Evolutionary conservation across 2,888 invertebrate species (phyloP).

Genomic region (Conus canariensis): DNA sequence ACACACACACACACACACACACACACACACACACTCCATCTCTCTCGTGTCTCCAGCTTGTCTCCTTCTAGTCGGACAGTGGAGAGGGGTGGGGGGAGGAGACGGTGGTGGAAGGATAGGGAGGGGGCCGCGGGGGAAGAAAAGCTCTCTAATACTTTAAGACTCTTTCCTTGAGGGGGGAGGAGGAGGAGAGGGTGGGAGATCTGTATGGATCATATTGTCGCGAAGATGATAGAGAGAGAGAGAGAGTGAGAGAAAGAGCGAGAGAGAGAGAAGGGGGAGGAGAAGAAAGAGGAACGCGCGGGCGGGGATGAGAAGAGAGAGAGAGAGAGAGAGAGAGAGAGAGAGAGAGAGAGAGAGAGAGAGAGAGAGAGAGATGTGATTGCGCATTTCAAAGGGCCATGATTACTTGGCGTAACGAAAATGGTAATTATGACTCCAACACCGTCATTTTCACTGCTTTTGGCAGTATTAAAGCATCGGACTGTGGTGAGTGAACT

Average conservation of each 20-base stretch:
- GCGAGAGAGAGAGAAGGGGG: conserved; percentile 30
- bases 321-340: conserved; percentile 28
- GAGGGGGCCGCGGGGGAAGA: not conserved
- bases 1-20: no score
- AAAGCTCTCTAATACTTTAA: conserved; percentile 21
- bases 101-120: not conserved
- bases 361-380: conserved; percentile 13
- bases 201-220: conserved; percentile 20
- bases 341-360: conserved; percentile 32
- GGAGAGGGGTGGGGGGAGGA: not conserved
- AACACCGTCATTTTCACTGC: no score
- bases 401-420: no score
- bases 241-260: not conserved
- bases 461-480: no score
- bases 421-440: no score
- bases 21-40: not conserved
- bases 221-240: conserved; percentile 11
- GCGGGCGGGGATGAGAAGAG: no score
- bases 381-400: no score
- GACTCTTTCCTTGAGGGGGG: conserved; percentile 2
- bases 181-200: not conserved
- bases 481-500: no score
- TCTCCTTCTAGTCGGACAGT: not conserved
- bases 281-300: no score
- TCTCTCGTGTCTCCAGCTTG: not conserved